Evolutionary conservation across 2,113 vertebrate genomes (phyloP), one percentile per base, ranked within the genome.

Genomic region (Scalopus aquaticus): DNA sequence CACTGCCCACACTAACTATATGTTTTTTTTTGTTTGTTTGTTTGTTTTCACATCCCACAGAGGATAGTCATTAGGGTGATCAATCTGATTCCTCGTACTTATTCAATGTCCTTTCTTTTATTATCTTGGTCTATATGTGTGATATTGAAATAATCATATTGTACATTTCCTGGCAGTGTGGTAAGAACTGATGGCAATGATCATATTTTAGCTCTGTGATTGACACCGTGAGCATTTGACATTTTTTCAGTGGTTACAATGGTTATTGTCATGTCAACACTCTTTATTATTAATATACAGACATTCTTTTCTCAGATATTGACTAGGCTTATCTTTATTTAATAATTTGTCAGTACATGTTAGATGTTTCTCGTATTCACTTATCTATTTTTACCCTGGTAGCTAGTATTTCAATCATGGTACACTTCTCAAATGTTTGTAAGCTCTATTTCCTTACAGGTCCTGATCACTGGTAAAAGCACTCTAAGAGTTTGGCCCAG

Each of bases 291-390:
- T 26, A 67, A 62, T 51, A 22, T 4, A 78, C 62, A 82, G 1
- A 37, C 2, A 37, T 81, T 9, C 73, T 94, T 64, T 79, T 19
- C 79, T 74, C 22, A 80, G 26, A n/a, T 2, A 85, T 49, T 85
- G 54, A 77, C 37, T 89, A 44, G 4, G 15, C 5, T 92, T 89
- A 51, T 65, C 13, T 89, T 86, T 80, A 91, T 80, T 62, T 80
- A 11, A 64, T 30, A 3, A 76, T 56, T 15, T 72, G 32, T 44
- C 39, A 88, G 70, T 65, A 22, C 22, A 42, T 56, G 24, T 64
- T 73, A 65, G 11, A 28, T 24, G 91, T 96, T 84, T 65, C 46
- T 44, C 8, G 15, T 51, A 3, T 13, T 89, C 19, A 44, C 54
- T 22, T 91, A 51, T 60, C 19, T 76, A 2, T 26, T 88, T 51